These are phyloP conservation scores for Pseudopodoces humilis DNA, from an alignment of 2,113 vertebrate species.

Conservation along the genomic window DNA sequence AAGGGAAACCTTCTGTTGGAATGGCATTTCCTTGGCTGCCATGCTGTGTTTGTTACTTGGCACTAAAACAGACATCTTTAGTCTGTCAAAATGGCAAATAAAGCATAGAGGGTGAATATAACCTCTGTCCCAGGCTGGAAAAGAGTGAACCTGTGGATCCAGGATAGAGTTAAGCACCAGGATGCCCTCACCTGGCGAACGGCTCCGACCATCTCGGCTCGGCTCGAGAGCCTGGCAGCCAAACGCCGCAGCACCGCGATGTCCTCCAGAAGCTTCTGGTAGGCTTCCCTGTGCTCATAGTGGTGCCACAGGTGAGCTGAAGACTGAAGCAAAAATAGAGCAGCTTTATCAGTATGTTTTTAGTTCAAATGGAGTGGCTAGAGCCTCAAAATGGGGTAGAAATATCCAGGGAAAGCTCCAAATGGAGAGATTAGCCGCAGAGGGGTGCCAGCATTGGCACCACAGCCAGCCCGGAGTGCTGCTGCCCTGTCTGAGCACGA, in stretches of 20 bases:
- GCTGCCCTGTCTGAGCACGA: not conserved
- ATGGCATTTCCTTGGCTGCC: not conserved
- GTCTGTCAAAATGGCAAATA: not conserved
- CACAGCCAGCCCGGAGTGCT: not conserved
- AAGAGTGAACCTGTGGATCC: not conserved
- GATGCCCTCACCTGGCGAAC: constrained; percentile 86
- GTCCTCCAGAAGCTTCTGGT: constrained; percentile 90
- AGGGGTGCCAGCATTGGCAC: not conserved
- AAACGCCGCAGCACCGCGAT: constrained; percentile 86
- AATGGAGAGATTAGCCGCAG: accelerated
- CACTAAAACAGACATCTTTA: not conserved
- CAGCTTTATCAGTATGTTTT: not conserved
- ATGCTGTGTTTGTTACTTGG: not conserved
- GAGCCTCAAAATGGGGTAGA: not conserved
- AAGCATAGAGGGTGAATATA: not conserved
- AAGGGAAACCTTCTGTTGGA: not conserved
- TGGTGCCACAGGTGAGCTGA: constrained; percentile 89
- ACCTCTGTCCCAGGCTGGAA: not conserved
- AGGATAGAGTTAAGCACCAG: accelerated
- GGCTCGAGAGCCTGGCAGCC: constrained; percentile 89
- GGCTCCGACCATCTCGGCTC: constrained; percentile 92
- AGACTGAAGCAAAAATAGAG: constrained; percentile 72
- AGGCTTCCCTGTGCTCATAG: constrained; percentile 91
- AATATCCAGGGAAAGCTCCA: not conserved
- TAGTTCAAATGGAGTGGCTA: not conserved